Evolutionary conservation across 2,888 invertebrate species (phyloP), one percentile per base, ranked within the genome.

Genomic region (Melipona bicolor): DNA sequence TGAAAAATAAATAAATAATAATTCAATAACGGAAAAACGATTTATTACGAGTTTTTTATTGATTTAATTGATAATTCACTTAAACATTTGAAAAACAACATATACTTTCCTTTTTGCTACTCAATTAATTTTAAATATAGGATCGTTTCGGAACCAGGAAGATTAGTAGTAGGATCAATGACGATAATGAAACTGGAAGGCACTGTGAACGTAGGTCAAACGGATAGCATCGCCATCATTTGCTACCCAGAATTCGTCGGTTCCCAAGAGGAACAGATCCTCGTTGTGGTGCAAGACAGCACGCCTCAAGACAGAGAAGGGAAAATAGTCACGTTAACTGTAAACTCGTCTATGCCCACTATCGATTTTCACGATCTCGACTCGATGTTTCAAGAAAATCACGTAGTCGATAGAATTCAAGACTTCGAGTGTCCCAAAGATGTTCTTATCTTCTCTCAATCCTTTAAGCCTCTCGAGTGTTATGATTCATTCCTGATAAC

Each of bases 331-430:
- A 95, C 89, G 61, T 90, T 96, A 11, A 94, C 95, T 3, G 96
- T 95, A 4, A 95, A 95, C 24, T 96, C 96, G 36, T 95, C 95
- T n/a, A 94, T 96, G 89, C 96, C 96, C 0, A 94, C 93, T 15
- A 91, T 96, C 77, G 96, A 96, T 90, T 95, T 96, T 79, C 94
- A 95, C 91, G 95, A 96, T 91, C 91, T 95, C 36, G 95, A 95
- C 75, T 95, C 95, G 4, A 96, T 96, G 0, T 96, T 96, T 91
- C 95, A 95, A 81, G 96, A 96, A 91, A 96, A 96, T 89, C 95
- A 96, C 32, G 95, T 96, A 80, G 95, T 96, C 0, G 95, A 96
- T 89, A 94, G 93, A 77, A 89, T 96, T 69, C 90, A 94, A 0
- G 96, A 96, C 82, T 96, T 96, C 85, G 94, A 95, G 89, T 94